Conservation (phyloP, 2,888 invertebrate genomes). For the Mayetiola destructor region DNA sequence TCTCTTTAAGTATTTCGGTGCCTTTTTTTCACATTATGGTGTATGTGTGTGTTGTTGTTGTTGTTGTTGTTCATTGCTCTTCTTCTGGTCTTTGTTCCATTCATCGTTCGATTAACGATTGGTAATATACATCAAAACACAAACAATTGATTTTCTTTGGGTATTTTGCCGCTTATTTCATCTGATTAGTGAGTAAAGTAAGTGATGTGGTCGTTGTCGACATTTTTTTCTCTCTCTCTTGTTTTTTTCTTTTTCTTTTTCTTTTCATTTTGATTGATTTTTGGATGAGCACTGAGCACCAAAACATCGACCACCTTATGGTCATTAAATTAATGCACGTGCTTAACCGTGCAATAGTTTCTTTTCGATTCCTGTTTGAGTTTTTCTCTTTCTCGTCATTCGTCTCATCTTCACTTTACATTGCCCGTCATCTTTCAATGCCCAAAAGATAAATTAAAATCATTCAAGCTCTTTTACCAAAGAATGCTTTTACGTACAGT, state of each 20-base stretch:
- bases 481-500: neutral
- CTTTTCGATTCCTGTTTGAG: neutral
- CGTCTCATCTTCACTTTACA: neutral
- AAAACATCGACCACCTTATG: conserved; percentile 7
- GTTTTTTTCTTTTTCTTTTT: neutral
- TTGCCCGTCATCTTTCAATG: neutral
- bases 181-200: conserved; percentile 2
- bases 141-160: conserved; percentile 13
- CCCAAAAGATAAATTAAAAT: no score
- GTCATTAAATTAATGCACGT: conserved; percentile 14
- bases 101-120: conserved; percentile 12
- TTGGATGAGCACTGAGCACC: neutral
- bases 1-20: neutral
- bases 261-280: neutral
- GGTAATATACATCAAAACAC: conserved; percentile 3
- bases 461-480: no score
- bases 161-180: conserved; percentile 13
- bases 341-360: conserved; percentile 6
- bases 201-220: neutral
- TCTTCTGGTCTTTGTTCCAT: neutral
- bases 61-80: neutral
- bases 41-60: neutral
- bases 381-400: neutral
- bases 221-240: neutral
- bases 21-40: neutral